These are phyloP conservation scores for Thripadectes ignobilis DNA, from an alignment of 2,797 vertebrate species.

Conservation along the genomic window DNA sequence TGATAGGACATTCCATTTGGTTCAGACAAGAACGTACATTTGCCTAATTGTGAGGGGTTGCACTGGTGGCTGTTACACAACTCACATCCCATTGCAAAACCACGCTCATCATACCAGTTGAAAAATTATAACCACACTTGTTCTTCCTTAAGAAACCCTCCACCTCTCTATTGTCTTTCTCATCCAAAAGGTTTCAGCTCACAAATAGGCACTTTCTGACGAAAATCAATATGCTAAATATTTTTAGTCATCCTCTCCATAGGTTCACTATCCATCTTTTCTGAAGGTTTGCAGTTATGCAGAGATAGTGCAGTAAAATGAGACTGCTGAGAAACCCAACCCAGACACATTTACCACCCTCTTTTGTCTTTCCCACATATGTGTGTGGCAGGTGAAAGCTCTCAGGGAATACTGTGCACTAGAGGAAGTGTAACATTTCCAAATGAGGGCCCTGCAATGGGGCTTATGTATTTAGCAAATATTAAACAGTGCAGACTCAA, in stretches of 20 bases:
- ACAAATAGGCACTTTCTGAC: background rate
- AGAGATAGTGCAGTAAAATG: background rate
- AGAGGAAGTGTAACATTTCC: background rate
- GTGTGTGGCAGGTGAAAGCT: background rate
- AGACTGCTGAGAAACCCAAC: background rate
- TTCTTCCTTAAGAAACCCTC: background rate
- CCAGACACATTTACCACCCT: rapidly evolving
- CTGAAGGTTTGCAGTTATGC: background rate
- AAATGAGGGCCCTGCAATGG: rapidly evolving
- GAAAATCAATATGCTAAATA: background rate
- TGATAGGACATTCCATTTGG: background rate
- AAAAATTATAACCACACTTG: background rate
- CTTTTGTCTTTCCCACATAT: background rate
- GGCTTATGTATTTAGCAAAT: background rate
- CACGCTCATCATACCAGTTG: background rate
- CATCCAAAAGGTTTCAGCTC: background rate
- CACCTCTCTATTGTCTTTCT: background rate
- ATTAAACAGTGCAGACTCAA: background rate
- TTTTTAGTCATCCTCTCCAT: background rate
- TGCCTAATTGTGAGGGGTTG: background rate
- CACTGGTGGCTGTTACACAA: background rate
- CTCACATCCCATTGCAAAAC: background rate
- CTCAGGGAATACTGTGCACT: background rate
- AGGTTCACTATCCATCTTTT: background rate
- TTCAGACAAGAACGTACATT: background rate